phyloP scores from a whole-genome alignment of 2,797 vertebrate species.

The Muraenolepis orangiensis region DNA sequence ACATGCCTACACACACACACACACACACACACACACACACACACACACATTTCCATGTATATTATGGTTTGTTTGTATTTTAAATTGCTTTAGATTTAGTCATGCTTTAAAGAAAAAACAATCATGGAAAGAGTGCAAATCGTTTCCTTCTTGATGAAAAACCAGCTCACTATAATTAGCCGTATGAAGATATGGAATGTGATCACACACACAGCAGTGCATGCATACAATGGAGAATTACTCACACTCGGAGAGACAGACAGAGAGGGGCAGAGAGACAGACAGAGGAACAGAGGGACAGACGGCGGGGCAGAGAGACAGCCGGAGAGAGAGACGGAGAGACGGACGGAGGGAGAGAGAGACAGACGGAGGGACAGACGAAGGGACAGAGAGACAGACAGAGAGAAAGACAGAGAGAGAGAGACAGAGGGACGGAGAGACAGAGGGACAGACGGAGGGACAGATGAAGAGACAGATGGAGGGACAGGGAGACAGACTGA shows the following conservation, averaged over 20 bases:
- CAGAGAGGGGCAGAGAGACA: not conserved
- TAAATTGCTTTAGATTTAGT: not conserved
- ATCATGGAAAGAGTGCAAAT: not conserved
- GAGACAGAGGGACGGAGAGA: too few species aligned
- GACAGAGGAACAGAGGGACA: too few species aligned
- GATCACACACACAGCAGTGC: not conserved
- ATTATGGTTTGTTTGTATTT: not conserved
- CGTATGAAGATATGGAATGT: not conserved
- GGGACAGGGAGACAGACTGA: too few species aligned
- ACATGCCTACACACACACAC: too few species aligned
- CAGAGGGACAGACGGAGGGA: too few species aligned
- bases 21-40: too few species aligned
- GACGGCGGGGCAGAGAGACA: too few species aligned
- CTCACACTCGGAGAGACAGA: not conserved
- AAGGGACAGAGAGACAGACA: too few species aligned
- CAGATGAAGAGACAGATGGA: too few species aligned
- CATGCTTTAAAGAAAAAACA: not conserved
- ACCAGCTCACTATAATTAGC: not conserved
- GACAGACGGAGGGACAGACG: too few species aligned
- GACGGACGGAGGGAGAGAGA: not conserved
- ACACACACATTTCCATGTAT: not conserved
- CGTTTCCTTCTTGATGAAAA: too few species aligned
- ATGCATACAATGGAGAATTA: not conserved
- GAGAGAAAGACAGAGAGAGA: too few species aligned
- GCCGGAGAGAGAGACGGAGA: not conserved